Percentiles rank a stretch among this genome's conserved stretches.
These are phyloP conservation scores for Ctenicera cuprea DNA, from an alignment of 2,888 invertebrate genomes.

Conservation along the genomic window DNA sequence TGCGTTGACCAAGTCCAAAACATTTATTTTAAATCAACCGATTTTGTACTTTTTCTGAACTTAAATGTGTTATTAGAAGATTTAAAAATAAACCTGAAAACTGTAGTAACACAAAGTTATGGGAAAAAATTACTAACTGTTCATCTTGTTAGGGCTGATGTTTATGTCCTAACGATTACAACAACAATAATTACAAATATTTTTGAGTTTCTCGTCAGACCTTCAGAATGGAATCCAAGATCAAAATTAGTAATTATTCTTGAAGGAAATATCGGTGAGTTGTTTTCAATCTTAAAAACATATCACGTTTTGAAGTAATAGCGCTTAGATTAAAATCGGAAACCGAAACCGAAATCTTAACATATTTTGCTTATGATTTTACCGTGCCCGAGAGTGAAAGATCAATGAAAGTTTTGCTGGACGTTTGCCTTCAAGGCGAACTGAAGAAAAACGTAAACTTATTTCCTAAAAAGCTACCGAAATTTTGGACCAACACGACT, in stretches of 20 bases:
- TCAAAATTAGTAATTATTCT: conserved; percentile 36
- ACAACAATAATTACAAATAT: neutral
- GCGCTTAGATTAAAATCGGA: neutral
- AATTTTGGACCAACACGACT: conserved; percentile 30
- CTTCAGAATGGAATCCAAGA: conserved; percentile 35
- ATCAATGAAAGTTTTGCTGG: neutral
- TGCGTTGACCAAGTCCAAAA: too few relatives aligned
- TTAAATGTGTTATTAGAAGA: neutral
- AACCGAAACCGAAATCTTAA: conserved; percentile 1
- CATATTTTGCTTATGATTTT: conserved; percentile 31
- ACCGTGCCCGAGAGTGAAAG: neutral
- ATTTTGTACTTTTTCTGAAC: too few relatives aligned
- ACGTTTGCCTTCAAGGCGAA: conserved; percentile 17
- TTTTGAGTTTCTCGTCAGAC: conserved; percentile 10
- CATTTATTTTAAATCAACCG: too few relatives aligned
- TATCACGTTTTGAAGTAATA: conserved; percentile 18
- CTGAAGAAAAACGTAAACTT: conserved; percentile 12
- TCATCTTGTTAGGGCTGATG: neutral
- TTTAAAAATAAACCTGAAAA: neutral
- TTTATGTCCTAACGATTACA: conserved; percentile 8
- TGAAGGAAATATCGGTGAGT: neutral
- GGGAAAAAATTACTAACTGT: neutral
- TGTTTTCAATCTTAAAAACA: neutral
- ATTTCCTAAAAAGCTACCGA: conserved; percentile 35
- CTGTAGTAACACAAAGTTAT: neutral